phyloP scores from a whole-genome alignment of 2,113 vertebrate genomes.

The Megaceryle torquata region DNA sequence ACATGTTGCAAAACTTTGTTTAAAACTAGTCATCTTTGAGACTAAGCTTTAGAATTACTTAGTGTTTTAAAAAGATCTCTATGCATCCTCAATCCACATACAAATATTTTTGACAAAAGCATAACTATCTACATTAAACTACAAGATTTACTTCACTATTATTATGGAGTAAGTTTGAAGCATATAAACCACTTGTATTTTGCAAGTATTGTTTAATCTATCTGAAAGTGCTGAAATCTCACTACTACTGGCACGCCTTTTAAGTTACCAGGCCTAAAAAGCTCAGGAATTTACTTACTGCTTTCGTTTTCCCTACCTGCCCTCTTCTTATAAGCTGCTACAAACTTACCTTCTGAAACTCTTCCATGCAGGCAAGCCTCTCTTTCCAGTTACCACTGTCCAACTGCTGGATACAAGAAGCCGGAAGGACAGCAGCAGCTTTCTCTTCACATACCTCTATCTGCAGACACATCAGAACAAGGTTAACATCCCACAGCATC shows the following conservation, averaged over 20 bases:
- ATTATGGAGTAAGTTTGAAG: background rate
- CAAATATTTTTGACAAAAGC: background rate
- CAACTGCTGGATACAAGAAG: conserved; percentile 88
- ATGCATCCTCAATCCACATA: background rate
- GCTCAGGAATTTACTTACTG: background rate
- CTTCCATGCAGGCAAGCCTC: conserved; percentile 96
- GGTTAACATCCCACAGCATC: background rate
- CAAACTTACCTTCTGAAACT: conserved; percentile 88
- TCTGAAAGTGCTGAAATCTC: background rate
- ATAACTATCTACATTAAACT: background rate
- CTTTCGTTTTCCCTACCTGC: background rate
- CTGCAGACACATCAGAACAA: conserved; percentile 68
- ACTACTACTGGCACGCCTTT: background rate
- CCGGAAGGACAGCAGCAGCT: conserved; percentile 88
- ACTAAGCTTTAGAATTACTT: background rate
- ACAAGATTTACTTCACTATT: background rate
- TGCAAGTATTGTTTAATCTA: background rate
- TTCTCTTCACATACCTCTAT: conserved; percentile 91
- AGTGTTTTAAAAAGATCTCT: background rate
- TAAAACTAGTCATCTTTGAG: background rate
- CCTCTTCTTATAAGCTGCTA: background rate
- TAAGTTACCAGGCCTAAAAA: background rate
- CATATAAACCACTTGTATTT: background rate
- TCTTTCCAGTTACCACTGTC: conserved; percentile 98
- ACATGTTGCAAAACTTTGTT: background rate